These are phyloP conservation scores for Cariama cristata DNA, from an alignment of 2,113 vertebrate species.

Conservation along the genomic window DNA sequence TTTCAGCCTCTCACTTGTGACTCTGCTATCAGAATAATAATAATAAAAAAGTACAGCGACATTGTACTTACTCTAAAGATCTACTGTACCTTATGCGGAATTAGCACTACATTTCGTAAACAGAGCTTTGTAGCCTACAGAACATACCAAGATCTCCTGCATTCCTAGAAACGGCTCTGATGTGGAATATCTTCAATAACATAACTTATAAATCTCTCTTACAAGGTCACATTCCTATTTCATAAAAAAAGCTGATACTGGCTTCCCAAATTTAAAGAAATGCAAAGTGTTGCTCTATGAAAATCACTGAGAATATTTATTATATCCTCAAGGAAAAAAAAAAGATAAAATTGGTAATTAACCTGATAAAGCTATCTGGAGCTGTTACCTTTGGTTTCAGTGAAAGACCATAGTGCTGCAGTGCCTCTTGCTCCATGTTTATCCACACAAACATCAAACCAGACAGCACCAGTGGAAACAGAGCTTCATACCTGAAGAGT, in stretches of 20 bases:
- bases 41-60: background rate
- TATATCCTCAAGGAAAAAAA: background rate
- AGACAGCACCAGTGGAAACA: constrained; percentile 89
- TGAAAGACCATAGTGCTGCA: constrained; percentile 77
- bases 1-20: background rate
- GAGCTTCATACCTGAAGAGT: constrained; percentile 87
- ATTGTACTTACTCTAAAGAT: background rate
- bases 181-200: background rate
- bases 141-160: background rate
- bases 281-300: background rate
- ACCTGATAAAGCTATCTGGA: background rate
- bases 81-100: background rate
- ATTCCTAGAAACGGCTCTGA: background rate
- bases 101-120: background rate
- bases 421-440: constrained; percentile 88
- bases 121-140: background rate
- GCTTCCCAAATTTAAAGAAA: background rate
- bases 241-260: background rate
- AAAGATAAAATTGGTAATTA: background rate
- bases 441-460: constrained; percentile 95
- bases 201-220: background rate
- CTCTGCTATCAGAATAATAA: background rate
- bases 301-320: background rate
- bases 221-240: background rate
- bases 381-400: constrained; percentile 84